phyloP scores from a whole-genome alignment of 1,140 invertebrate species.

The Drosophila mayri region DNA sequence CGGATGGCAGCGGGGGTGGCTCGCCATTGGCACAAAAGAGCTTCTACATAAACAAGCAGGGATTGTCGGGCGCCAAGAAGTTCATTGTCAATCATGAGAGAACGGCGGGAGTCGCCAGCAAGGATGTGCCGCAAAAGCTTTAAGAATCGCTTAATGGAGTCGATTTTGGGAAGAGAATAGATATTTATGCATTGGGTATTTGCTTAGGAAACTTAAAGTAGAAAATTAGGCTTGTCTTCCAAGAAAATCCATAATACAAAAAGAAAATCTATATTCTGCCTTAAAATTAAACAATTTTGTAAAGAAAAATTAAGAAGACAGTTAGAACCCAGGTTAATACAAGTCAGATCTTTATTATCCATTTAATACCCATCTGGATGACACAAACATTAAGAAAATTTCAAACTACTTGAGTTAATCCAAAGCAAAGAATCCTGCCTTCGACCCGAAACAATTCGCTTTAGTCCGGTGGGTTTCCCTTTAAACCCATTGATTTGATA shows the following conservation, averaged over 20 bases:
- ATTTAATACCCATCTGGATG: not conserved
- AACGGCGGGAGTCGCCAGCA: constrained; percentile 27
- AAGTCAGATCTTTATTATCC: not conserved
- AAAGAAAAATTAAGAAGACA: not conserved
- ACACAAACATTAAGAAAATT: not conserved
- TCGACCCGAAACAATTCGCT: constrained; percentile 21
- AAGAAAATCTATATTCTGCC: not conserved
- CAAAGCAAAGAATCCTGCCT: constrained; percentile 10
- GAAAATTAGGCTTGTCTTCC: constrained; percentile 8
- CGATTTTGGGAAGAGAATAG: constrained; percentile 25
- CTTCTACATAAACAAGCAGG: constrained; percentile 76
- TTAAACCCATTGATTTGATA: constrained; percentile 12
- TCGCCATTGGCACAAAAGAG: constrained; percentile 66
- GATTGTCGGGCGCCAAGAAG: constrained; percentile 71
- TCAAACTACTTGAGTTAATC: not conserved
- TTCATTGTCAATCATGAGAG: constrained; percentile 73
- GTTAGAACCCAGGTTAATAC: not conserved
- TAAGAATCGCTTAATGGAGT: constrained; percentile 50
- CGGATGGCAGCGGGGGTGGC: constrained; percentile 47
- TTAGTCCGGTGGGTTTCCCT: constrained; percentile 4
- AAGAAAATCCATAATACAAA: not conserved
- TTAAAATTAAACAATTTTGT: not conserved
- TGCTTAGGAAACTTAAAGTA: constrained; percentile 14
- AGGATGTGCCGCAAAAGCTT: constrained; percentile 75
- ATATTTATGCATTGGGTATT: not conserved